Evolutionary conservation across 2,888 invertebrate species (phyloP), one percentile per base, ranked within the genome.

Genomic region (Tipula unca): DNA sequence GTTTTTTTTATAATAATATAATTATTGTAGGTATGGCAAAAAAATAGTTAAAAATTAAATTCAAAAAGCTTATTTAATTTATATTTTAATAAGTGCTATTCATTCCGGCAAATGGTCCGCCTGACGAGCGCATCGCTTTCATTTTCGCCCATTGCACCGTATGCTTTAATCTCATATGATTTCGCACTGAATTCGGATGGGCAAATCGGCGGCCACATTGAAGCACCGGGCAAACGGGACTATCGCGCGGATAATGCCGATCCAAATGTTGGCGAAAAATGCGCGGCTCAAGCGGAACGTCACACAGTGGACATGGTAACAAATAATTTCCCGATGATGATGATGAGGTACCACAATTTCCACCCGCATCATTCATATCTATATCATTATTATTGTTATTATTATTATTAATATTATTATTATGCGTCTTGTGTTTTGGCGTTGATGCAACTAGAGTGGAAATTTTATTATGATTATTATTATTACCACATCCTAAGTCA

Each of bases 91-190:
- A 91, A 29, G 39, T 32, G 83, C 32, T 36, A 84, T 84, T 84
- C 84, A 83, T 90, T 86, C 90, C 90, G 85, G 91, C 89, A 87
- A 91, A 91, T 17, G 91, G 91, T 8, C 91, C 91, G 86, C 91
- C 91, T 86, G 91, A 91, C 29, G 91, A 91, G 82, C 91, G 89
- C 91, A 91, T 91, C 86, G 95, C 95, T 92, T 96, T 96, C 94
- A 96, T 96, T 90, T 94, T 93, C 89, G 95, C 95, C 96, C 96
- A 96, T 89, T 96, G 95, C 88, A 93, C 92, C 85, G 95, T 93
- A 91, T 96, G 96, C 91, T 96, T 96, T 89, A 95, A 93, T 88
- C 96, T 92, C 96, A 96, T 96, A 91, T 96, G 96, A 92, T 96
- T 96, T 88, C 96, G 93, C 88, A 96, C 96, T 86, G 96, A 96